A percentile compares a stretch with the other conserved stretches of the same genome.
These are phyloP conservation scores for Mythimna ferrago DNA, from an alignment of 2,888 invertebrate genomes.

Conservation along the genomic window DNA sequence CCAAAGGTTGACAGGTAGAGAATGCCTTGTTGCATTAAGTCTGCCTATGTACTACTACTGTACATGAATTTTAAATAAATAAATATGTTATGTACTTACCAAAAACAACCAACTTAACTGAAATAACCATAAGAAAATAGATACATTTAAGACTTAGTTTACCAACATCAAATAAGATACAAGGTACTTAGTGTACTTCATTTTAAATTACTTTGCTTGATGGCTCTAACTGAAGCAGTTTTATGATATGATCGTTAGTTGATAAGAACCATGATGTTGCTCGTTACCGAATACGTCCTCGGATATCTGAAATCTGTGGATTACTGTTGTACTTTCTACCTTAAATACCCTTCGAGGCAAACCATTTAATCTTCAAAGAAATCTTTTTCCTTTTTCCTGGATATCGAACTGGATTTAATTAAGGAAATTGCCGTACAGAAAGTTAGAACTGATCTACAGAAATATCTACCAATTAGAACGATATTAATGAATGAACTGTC, in stretches of 20 bases:
- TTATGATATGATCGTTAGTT: conserved; percentile 16
- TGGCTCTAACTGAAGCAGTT: conserved; percentile 7
- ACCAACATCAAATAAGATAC: background rate
- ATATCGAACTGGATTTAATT: conserved; percentile 1
- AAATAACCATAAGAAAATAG: background rate
- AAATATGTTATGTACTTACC: too few species aligned
- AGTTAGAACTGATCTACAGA: background rate
- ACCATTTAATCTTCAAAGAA: conserved; percentile 8
- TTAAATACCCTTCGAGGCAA: background rate
- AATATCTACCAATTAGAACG: conserved; percentile 1
- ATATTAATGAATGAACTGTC: conserved; percentile 2
- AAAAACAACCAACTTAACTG: too few species aligned
- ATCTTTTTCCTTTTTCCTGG: conserved; percentile 9
- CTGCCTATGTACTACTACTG: too few species aligned
- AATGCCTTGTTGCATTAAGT: too few species aligned
- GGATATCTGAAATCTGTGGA: conserved; percentile 6
- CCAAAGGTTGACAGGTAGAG: too few species aligned
- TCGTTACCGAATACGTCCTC: conserved; percentile 20
- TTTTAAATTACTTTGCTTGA: conserved; percentile 16
- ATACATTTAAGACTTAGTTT: background rate
- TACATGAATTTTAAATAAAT: too few species aligned
- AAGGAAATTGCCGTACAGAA: background rate
- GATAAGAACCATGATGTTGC: conserved; percentile 4
- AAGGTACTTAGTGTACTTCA: background rate
- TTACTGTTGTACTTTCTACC: background rate